Conservation (phyloP, 2,888 invertebrate species). For the Drosophila dives region DNA sequence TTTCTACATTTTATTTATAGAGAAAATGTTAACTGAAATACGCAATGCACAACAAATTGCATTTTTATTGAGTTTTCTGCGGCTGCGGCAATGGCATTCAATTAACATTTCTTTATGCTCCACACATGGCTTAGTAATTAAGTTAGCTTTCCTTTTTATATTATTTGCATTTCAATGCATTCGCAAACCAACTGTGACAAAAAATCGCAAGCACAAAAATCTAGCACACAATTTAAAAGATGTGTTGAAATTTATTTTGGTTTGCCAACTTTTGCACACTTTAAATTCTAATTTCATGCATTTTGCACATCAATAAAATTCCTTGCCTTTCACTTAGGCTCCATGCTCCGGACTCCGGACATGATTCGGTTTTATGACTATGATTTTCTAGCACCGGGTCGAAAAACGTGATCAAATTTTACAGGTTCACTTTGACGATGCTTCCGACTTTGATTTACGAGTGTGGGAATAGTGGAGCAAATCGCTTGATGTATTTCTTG, state of each 20-base stretch:
- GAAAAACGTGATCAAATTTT: conserved; percentile 66
- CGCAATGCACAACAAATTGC: conserved; percentile 62
- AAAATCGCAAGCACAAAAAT: conserved; percentile 30
- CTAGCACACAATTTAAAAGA: conserved; percentile 15
- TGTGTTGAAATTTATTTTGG: conserved; percentile 35
- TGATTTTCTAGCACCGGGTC: conserved; percentile 32
- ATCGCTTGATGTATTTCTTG: conserved; percentile 52
- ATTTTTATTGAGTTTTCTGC: conserved; percentile 66
- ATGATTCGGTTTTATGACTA: conserved; percentile 70
- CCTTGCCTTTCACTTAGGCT: conserved; percentile 37
- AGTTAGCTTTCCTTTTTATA: conserved; percentile 44
- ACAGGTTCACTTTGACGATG: conserved; percentile 27
- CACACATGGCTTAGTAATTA: conserved; percentile 55
- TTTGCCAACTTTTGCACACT: conserved; percentile 50
- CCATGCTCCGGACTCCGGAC: conserved; percentile 34
- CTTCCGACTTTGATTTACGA: conserved; percentile 24
- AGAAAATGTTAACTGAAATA: conserved; percentile 43
- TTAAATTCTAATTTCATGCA: conserved; percentile 82
- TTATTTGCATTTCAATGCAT: conserved; percentile 36
- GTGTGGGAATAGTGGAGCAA: conserved; percentile 36
- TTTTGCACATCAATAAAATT: conserved; percentile 80
- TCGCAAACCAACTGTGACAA: conserved; percentile 14
- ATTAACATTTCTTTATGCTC: conserved; percentile 65
- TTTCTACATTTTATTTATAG: conserved; percentile 51
- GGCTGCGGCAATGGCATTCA: conserved; percentile 55